phyloP scores from a whole-genome alignment of 2,797 vertebrate species.

The Ptychobarbus kaznakovi region DNA sequence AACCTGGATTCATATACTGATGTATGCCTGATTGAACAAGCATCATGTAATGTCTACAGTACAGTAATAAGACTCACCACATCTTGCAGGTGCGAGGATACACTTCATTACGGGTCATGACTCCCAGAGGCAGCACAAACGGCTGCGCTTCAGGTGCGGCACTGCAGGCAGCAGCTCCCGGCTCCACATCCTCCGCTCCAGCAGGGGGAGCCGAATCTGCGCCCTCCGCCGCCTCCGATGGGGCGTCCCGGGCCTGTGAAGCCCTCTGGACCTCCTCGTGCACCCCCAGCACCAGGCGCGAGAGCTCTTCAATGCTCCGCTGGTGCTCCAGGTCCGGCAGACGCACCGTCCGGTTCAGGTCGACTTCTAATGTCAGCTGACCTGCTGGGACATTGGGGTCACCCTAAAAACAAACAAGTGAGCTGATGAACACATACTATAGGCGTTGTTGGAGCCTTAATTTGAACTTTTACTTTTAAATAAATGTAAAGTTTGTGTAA shows the following conservation, averaged over 20 bases:
- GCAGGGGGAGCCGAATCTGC: constrained; percentile 37
- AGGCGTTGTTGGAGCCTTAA: background rate
- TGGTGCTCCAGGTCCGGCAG: constrained; percentile 89
- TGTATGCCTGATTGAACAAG: background rate
- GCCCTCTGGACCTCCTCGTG: constrained; percentile 85
- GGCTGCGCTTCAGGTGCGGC: constrained; percentile 74
- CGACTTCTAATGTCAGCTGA: constrained; percentile 91
- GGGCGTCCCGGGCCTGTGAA: constrained; percentile 42
- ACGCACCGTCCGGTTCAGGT: constrained; percentile 85
- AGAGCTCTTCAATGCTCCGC: constrained; percentile 88
- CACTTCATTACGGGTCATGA: constrained; percentile 93
- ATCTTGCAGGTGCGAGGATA: constrained; percentile 92
- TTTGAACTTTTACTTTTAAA: background rate
- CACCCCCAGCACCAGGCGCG: constrained; percentile 85
- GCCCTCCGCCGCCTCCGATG: constrained; percentile 50
- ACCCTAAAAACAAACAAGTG: constrained; percentile 77
- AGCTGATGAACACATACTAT: background rate
- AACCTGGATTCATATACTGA: background rate
- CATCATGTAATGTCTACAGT: background rate
- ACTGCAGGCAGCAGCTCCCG: constrained; percentile 43
- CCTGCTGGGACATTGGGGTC: constrained; percentile 98
- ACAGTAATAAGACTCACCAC: constrained; percentile 81
- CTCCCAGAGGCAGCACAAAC: constrained; percentile 89
- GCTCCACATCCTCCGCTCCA: constrained; percentile 60
- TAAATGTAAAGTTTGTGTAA: background rate